Base-by-base conservation (phyloP, 1,140 invertebrate species). In the Drosophila saltans region DNA sequence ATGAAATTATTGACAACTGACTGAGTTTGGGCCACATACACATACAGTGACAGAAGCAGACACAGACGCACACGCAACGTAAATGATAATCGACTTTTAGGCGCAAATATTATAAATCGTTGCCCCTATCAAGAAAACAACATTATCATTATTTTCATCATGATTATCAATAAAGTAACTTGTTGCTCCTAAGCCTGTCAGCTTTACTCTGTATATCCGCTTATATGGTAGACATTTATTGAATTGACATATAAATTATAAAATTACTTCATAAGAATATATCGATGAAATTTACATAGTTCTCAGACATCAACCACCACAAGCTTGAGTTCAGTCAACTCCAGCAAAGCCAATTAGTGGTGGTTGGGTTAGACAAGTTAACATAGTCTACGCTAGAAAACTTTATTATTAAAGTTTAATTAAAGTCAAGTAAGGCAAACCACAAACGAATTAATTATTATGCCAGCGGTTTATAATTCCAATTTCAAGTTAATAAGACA, bases 1-100 rank as follows among this genome's bases (percentile, higher is more conserved):
- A 80, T 77, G 66, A 77, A 67, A 80, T 80, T 80, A 77, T 80
- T 80, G 70, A 74, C 67, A 67, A 59, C 33, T 59, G 57, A 59
- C n/a, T 40, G 57, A 58, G 33, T 56, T 68, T 48, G 2, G 45
- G 39, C 30, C 39, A 24, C 21, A 56, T 10, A 56, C 56, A 58
- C n/a, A 21, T 8, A 60, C 0, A 30, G 9, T 30, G 11, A 21
- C 60, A 62, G 24, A 43, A 21, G 39, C 39, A 57, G 11, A 57
- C 10, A 57, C 28, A 58, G 2, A 21, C 56, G 9, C 10, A 39
- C 9, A 56, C 52, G 26, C 30, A 4, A 7, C 9, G 16, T 41
- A 30, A 63, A 59, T 41, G 41, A 41, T 58, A 59, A 57, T 43
- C 65, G 57, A 36, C 30, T 67, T 30, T 67, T 55, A 45, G 48